Percentiles rank a stretch among this genome's conserved stretches.
Conservation (phyloP, 2,797 vertebrate species). For the Argya squamiceps region DNA sequence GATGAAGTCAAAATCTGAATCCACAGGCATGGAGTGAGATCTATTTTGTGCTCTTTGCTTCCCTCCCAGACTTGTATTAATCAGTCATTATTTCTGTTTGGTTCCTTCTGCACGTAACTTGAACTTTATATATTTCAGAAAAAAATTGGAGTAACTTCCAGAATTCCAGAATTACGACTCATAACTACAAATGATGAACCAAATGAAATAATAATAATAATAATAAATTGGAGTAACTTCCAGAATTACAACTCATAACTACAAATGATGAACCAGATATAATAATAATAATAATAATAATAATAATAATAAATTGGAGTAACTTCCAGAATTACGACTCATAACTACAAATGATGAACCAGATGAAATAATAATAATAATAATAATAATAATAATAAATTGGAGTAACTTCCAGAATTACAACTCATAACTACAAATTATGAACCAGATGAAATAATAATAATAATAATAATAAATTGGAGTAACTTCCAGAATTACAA, state of each 20-base stretch:
- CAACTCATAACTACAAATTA: no score
- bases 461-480: neutral
- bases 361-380: neutral
- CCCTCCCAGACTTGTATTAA: neutral
- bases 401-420: no score
- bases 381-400: neutral
- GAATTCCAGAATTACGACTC: neutral
- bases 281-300: neutral
- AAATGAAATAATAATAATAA: neutral
- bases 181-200: neutral
- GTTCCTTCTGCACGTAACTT: neutral
- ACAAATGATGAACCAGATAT: neutral
- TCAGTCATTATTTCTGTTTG: neutral
- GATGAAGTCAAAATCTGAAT: neutral
- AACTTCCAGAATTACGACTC: neutral
- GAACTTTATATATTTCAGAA: neutral
- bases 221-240: neutral
- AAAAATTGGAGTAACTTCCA: neutral
- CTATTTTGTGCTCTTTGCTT: neutral
- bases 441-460: no score
- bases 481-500: neutral
- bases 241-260: neutral
- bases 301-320: no score
- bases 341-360: neutral
- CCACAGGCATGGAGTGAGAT: neutral